phyloP scores from a whole-genome alignment of 92 coral and sea anemone genomes.

The Epizoanthus fatuus region DNA sequence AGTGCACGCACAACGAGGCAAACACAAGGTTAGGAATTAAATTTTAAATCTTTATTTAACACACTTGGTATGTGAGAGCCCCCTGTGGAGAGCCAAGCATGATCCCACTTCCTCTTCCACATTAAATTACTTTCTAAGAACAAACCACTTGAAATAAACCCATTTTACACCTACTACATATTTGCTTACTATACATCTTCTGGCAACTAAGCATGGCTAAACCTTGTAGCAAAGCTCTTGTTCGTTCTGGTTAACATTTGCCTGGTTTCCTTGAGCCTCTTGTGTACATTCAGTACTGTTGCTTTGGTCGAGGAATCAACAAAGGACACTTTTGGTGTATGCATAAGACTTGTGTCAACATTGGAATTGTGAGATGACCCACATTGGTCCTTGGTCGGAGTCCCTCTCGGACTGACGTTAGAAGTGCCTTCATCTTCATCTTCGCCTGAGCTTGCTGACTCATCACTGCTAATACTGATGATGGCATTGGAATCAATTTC shows the following conservation, averaged over 20 bases:
- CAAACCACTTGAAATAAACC: no score
- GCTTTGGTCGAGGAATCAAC: constrained; percentile 81
- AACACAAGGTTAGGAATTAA: no score
- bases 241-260: constrained; percentile 78
- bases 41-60: no score
- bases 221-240: constrained; percentile 76
- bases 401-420: neutral
- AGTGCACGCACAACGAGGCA: no score
- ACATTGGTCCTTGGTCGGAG: constrained; percentile 14
- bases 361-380: neutral
- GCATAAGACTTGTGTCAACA: constrained; percentile 35
- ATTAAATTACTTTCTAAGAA: no score
- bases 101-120: no score
- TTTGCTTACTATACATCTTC: constrained; percentile 7
- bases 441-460: constrained; percentile 59
- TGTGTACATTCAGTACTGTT: constrained; percentile 85
- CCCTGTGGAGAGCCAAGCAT: no score
- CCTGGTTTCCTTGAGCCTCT: constrained; percentile 83
- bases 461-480: constrained; percentile 15
- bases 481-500: neutral
- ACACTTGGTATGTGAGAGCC: no score
- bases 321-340: constrained; percentile 69
- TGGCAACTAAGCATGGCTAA: constrained; percentile 22
- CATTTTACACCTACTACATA: neutral
- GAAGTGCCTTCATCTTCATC: constrained; percentile 18